Conservation (phyloP, 2,888 invertebrate genomes). For the Mythimna vitellina region DNA sequence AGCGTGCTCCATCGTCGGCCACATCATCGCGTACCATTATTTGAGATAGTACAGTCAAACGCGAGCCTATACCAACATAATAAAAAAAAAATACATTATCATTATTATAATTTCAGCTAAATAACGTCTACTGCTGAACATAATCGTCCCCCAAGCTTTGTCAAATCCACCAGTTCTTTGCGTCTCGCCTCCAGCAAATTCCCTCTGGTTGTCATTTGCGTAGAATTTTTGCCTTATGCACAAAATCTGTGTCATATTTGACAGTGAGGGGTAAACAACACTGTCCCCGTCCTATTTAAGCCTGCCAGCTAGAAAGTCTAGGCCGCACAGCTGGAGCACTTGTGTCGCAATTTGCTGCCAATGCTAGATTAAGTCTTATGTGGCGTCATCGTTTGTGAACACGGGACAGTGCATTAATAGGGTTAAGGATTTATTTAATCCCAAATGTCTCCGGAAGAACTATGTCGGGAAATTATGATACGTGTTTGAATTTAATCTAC, state of each 20-base stretch:
- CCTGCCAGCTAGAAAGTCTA: constrained; percentile 9
- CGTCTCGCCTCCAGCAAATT: not conserved
- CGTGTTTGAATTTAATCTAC: too few relatives aligned
- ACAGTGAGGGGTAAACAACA: not conserved
- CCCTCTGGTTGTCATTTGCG: not conserved
- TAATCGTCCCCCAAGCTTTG: too few relatives aligned
- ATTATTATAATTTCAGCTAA: too few relatives aligned
- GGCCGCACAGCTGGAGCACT: constrained; percentile 17
- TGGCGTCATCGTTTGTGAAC: not conserved
- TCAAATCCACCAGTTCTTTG: not conserved
- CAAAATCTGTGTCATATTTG: constrained; percentile 17
- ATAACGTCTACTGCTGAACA: too few relatives aligned
- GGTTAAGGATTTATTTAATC: not conserved
- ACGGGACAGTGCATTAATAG: not conserved
- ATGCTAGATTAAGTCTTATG: constrained; percentile 3
- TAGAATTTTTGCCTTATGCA: not conserved
- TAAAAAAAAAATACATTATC: too few relatives aligned
- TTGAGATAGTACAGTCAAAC: too few relatives aligned
- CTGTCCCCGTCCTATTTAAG: constrained; percentile 1
- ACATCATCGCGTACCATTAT: too few relatives aligned
- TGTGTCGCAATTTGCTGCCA: constrained; percentile 15
- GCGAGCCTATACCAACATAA: too few relatives aligned
- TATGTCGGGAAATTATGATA: not conserved
- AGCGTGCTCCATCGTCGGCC: too few relatives aligned
- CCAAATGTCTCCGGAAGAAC: not conserved